Evolutionary conservation across 2,888 invertebrate species (phyloP).

Genomic region (Invenusta paracnida): DNA sequence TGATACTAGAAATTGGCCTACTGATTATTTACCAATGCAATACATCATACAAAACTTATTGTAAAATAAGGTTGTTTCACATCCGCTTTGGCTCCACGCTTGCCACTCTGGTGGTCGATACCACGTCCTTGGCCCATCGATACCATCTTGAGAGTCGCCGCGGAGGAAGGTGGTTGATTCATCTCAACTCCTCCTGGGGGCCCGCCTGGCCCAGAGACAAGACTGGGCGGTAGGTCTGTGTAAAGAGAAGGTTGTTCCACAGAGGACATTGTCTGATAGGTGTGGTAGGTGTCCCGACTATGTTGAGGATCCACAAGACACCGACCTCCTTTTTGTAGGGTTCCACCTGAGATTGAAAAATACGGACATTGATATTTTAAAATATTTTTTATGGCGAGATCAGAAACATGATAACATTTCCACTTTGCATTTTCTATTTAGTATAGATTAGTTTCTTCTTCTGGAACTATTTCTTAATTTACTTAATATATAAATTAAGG

Average conservation of each 20-base stretch:
- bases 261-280: constrained; percentile 9
- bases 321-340: background rate
- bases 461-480: too few relatives aligned
- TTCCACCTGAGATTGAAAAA: background rate
- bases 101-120: background rate
- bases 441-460: too few relatives aligned
- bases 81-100: background rate
- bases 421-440: too few relatives aligned
- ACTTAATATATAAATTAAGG: too few relatives aligned
- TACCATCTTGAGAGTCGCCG: background rate
- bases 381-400: too few relatives aligned
- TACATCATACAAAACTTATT: background rate
- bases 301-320: background rate
- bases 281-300: background rate
- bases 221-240: background rate
- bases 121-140: background rate
- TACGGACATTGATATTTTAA: too few relatives aligned
- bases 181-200: background rate
- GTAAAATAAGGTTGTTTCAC: background rate
- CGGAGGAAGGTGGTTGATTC: background rate
- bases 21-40: background rate
- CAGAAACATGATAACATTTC: too few relatives aligned
- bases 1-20: too few relatives aligned
- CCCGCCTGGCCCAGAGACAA: background rate
- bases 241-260: background rate